A percentile compares a stretch with the other conserved stretches of the same genome.
These are phyloP conservation scores for Collichthys lucidus DNA, from an alignment of 2,113 vertebrate genomes.

Conservation along the genomic window DNA sequence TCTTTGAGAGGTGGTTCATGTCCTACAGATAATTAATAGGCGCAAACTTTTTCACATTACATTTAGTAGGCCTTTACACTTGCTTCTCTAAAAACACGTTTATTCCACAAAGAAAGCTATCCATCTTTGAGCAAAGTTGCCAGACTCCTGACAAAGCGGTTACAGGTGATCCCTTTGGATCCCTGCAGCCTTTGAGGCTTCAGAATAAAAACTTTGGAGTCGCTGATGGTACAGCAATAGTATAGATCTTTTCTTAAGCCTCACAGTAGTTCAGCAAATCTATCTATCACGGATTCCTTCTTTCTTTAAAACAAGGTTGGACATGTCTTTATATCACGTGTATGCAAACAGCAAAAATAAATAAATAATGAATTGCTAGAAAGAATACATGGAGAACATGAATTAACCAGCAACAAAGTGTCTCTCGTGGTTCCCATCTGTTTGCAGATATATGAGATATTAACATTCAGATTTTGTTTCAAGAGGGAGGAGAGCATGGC, in stretches of 20 bases:
- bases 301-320: conserved; percentile 1
- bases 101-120: not conserved
- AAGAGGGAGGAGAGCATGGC: conserved; percentile 59
- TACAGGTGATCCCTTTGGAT: not conserved
- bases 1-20: not conserved
- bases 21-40: not conserved
- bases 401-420: conserved; percentile 53
- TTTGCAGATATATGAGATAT: conserved; percentile 67
- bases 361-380: no score
- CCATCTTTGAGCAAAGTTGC: not conserved
- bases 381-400: conserved; percentile 34
- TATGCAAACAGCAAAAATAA: not conserved
- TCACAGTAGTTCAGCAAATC: not conserved
- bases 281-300: not conserved
- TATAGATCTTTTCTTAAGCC: not conserved
- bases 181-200: not conserved
- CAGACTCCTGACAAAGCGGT: not conserved
- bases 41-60: not conserved
- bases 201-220: conserved; percentile 4
- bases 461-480: conserved; percentile 73
- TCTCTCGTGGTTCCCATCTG: conserved; percentile 55
- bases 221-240: not conserved
- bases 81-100: not conserved
- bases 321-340: not conserved
- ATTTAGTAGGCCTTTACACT: not conserved